Evolutionary conservation across 2,888 invertebrate genomes (phyloP).

Genomic region (Cantharis rufa): DNA sequence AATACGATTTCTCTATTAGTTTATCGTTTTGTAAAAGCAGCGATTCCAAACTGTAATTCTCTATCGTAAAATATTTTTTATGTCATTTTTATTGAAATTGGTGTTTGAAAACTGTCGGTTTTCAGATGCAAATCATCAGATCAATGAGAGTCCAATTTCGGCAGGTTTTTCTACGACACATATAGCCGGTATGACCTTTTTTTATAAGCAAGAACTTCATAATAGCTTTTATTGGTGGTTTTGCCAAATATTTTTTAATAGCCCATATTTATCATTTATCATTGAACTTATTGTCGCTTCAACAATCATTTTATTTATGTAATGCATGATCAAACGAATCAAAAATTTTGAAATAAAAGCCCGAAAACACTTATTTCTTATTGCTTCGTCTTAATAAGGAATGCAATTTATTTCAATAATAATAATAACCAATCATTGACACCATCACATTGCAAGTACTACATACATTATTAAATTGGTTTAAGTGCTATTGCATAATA

Average conservation of each 20-base stretch:
- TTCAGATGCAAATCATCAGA: constrained; percentile 28
- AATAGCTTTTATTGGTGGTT: neutral
- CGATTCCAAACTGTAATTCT: neutral
- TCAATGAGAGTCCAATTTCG: constrained; percentile 22
- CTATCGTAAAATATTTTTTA: neutral
- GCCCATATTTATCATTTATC: neutral
- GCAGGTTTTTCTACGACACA: constrained; percentile 22
- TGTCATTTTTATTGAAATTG: neutral
- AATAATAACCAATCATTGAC: neutral
- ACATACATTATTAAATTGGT: neutral
- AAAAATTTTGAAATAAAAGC: neutral
- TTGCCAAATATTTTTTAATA: neutral
- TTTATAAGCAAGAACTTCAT: neutral
- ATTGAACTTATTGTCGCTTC: neutral
- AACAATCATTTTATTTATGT: neutral
- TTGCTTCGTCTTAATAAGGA: neutral
- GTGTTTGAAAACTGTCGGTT: constrained; percentile 21
- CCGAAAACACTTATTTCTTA: neutral
- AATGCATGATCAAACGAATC: neutral
- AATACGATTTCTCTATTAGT: neutral
- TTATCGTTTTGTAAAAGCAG: neutral
- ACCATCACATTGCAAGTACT: neutral
- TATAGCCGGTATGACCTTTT: constrained; percentile 22
- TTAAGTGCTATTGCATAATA: neutral
- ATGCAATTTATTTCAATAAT: neutral